phyloP scores from a whole-genome alignment of 2,113 vertebrate species.

The Pituophis catenifer region DNA sequence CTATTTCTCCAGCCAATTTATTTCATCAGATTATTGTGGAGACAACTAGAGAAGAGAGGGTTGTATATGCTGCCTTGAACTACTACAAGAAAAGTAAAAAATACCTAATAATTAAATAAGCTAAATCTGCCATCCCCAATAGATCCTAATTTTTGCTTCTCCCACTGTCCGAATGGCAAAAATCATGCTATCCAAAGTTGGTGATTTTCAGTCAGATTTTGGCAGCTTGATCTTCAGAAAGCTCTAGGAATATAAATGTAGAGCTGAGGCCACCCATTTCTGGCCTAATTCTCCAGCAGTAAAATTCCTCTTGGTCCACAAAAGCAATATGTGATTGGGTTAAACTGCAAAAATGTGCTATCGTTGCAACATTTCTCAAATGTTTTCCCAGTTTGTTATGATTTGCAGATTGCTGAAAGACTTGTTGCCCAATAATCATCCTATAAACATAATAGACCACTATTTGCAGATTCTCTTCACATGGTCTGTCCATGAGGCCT shows the following conservation, averaged over 20 bases:
- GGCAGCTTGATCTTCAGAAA: not conserved
- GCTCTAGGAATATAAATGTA: not conserved
- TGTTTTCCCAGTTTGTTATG: conserved; percentile 12
- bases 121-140: not conserved
- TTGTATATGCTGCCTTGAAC: not conserved
- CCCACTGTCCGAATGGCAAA: not conserved
- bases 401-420: conserved; percentile 12
- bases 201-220: not conserved
- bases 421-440: not conserved
- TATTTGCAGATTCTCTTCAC: not conserved
- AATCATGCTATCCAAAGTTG: not conserved
- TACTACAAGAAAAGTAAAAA: not conserved
- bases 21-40: not conserved
- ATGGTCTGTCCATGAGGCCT: not conserved
- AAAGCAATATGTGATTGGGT: not conserved
- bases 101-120: not conserved
- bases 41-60: not conserved
- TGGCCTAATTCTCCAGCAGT: not conserved
- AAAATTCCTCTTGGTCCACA: not conserved
- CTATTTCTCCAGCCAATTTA: not conserved
- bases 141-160: not conserved
- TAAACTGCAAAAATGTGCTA: not conserved
- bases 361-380: conserved; percentile 11
- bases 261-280: not conserved
- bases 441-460: not conserved